Base-by-base conservation (phyloP, 2,888 invertebrate genomes). In the Macrosiphum euphorbiae region DNA sequence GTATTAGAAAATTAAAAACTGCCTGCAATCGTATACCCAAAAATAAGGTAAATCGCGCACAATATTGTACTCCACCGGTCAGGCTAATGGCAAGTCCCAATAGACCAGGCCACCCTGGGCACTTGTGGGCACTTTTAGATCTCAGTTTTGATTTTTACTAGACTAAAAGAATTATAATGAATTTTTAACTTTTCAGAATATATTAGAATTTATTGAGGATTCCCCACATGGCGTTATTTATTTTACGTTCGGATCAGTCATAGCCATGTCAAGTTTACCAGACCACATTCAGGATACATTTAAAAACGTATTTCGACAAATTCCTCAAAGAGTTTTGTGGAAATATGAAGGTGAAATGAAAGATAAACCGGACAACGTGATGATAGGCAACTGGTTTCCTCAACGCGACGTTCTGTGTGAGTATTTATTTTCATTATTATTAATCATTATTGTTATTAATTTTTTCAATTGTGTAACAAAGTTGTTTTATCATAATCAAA, bases 311-410 rank as follows among this genome's bases (percentile, higher is more conserved):
- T 85, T 93, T 20, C 78, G 78, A 28, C 84, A 89, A 84, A 84
- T 93, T 28, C 92, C 89, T 35, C 92, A 89, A 35, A 24, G 89
- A 55, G 47, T 93, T 28, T 93, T 93, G 44, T 89, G 88, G 92
- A 93, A 93, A 93, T 93, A 44, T 52, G 92, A 93, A 93, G 92
- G 78, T 55, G 89, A 93, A 93, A 55, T 93, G 89, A 4, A 89
- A 55, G 84, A 93, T 26, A 93, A 89, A 85, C 92, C 84, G 26
- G 41, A 89, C 28, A 93, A 93, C 10, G 89, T 89, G 47, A 89
- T 93, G 84, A 93, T 58, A 47, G 88, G 67, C 55, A 84, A 84
- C 11, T 93, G 92, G 92, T 84, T 93, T 47, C 92, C 92, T 13
- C 92, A 93, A 50, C 88, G 84, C 8, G 92, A 93, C 1, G n/a